phyloP scores from a whole-genome alignment of 1,140 invertebrate species.

The Drosophila nebulosa region DNA sequence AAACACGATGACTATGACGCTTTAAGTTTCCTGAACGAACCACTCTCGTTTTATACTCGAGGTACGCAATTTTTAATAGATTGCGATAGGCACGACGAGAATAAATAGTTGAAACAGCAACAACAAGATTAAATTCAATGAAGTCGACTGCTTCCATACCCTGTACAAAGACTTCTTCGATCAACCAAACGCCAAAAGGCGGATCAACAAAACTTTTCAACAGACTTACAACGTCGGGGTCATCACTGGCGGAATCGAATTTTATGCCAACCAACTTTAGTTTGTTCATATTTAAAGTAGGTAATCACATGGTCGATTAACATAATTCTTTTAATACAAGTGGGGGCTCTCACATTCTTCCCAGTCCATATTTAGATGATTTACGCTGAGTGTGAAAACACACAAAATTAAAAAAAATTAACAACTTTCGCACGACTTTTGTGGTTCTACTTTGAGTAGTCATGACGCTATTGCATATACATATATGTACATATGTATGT shows the following conservation, averaged over 20 bases:
- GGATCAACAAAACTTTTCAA: no score
- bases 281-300: no score
- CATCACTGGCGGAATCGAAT: no score
- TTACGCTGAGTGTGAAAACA: slow-evolving; percentile 57
- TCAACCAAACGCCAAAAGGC: no score
- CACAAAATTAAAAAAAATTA: slow-evolving; percentile 42
- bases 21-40: slow-evolving; percentile 31
- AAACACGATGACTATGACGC: not conserved
- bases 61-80: slow-evolving; percentile 64
- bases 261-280: no score
- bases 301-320: not conserved
- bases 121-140: slow-evolving; percentile 25
- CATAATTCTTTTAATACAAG: not conserved
- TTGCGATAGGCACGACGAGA: slow-evolving; percentile 60
- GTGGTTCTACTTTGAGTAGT: slow-evolving; percentile 7
- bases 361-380: not conserved
- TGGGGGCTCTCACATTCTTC: not conserved
- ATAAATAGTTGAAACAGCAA: slow-evolving; percentile 21
- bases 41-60: slow-evolving; percentile 8
- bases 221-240: no score
- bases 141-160: slow-evolving; percentile 22
- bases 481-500: no score
- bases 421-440: slow-evolving; percentile 57
- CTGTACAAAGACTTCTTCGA: no score
- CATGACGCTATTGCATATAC: no score